Base-by-base conservation (phyloP, 2,797 vertebrate genomes). In the Crax fasciolata region DNA sequence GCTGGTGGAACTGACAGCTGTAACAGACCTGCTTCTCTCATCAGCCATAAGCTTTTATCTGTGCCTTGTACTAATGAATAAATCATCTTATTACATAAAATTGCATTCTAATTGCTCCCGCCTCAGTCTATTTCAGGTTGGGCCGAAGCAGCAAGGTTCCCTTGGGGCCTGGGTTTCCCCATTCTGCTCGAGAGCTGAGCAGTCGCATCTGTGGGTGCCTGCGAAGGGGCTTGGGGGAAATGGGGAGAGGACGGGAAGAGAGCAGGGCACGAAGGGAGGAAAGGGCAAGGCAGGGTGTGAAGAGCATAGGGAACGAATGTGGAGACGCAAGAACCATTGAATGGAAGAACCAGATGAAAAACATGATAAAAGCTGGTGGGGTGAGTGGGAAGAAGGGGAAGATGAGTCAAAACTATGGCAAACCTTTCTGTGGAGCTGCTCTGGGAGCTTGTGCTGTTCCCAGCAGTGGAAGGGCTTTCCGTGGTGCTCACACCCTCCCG, bases 81-180 rank as follows among this genome's bases (percentile, higher is more conserved):
- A 91, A 91, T 92, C 78, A 55, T 94, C 95, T 95, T 96, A 93
- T 97, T 90, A 95, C 81, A 80, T 96, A 94, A 96, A 96, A 96
- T 96, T 96, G 86, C 87, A 75, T 89, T 91, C 79, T 93, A 79
- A 96, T 97, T 93, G 83, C 84, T 92, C 73, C 57, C 0, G 0
- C 76, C 59, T 95, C 82, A 87, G 57, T 92, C 87, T 92, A 23
- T 89, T 90, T 94, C 83, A 94, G 75, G 75, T 70, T 73, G 46
- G 80, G 44, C 41, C 21, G 41, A 88, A 73, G 58, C n/a, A 90
- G 57, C 49, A 71, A 93, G 75, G 55, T 83, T 95, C 54, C 76
- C 78, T 88, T 46, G 70, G 43, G 65, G 32, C 58, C 63, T 82
- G 67, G 78, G 73, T 55, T 89, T 97, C 90, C 95, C 81, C 30